Base-by-base conservation (phyloP, 2,888 invertebrate species). In the Eudasyphora cyanicolor region DNA sequence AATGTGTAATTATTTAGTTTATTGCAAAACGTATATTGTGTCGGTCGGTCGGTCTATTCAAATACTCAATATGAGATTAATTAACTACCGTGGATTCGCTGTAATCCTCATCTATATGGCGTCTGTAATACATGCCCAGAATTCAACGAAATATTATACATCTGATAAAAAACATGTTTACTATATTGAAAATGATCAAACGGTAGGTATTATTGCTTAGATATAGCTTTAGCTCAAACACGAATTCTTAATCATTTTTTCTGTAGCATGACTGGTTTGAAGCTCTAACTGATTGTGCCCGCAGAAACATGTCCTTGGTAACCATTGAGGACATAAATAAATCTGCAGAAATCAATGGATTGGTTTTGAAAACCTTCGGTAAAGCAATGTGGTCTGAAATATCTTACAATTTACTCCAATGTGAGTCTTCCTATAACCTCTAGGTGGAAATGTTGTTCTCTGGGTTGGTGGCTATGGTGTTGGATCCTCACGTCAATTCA, bases 211-310 rank as follows among this genome's bases (percentile, higher is more conserved):
- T 2, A 54, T 17, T 29, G 17, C 10, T 24, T 2, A 19, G 1
- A 1, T 1, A 21, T 57, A 2, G 19, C 7, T 1, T n/a, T 5
- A 21, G 14, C 8, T 14, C n/a, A n/a, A n/a, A n/a, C n/a, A n/a
- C n/a, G n/a, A 45, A 1, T 45, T 29, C 24, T 49, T 19, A 29
- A 7, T 2, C 12, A 45, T 5, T 45, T 45, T 7, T 3, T 3
- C 10, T 3, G 17, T 17, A 76, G 76, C 35, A 54, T 8, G 35
- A 38, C 27, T 76, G 76, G 76, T 76, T 35, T 76, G n/a, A 67
- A 7, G 19, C 76, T 6, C 10, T 67, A 3, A 17, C 64, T n/a
- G 35, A 49, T 21, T 76, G 76, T 35, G 10, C 27, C 4, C 12
- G 24, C n/a, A 35, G 35, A 27, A 19, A 67, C 17, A 76, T 76